Conservation (phyloP, 1,140 invertebrate species). For the Ips typographus region DNA sequence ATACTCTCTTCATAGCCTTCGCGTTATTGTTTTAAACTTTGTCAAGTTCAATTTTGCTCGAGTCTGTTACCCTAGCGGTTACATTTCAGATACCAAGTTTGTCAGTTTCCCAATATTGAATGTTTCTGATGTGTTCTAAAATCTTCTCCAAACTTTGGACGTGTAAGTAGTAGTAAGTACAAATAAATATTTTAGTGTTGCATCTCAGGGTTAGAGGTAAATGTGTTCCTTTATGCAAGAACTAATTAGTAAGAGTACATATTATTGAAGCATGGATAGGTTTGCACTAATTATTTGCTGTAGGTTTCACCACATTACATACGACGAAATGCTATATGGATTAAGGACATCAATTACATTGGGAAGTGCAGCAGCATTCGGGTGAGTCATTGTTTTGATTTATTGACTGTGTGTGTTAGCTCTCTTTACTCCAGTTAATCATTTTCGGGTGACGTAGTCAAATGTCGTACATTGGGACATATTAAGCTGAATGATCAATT, state of each 20-base stretch:
- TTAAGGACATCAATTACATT: not conserved
- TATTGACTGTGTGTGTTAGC: conserved; percentile 3
- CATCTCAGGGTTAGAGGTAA: no score
- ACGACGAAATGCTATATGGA: not conserved
- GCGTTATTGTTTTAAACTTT: not conserved
- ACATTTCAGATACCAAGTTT: not conserved
- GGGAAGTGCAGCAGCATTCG: not conserved
- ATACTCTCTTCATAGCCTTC: not conserved
- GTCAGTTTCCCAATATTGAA: conserved; percentile 1
- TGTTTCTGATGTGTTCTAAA: not conserved
- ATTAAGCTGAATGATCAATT: no score
- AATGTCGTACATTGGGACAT: not conserved
- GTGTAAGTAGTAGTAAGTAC: no score
- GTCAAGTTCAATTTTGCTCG: not conserved
- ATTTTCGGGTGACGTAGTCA: not conserved
- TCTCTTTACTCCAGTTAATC: not conserved
- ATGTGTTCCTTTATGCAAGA: not conserved
- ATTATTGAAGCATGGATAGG: not conserved
- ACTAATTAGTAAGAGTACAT: not conserved
- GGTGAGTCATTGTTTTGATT: not conserved
- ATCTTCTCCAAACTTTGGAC: no score
- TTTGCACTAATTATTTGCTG: not conserved
- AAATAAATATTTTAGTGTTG: no score
- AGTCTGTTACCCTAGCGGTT: not conserved
- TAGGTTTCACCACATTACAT: not conserved